Evolutionary conservation across 2,888 invertebrate species (phyloP).

Genomic region (Temnothorax ravouxi): DNA sequence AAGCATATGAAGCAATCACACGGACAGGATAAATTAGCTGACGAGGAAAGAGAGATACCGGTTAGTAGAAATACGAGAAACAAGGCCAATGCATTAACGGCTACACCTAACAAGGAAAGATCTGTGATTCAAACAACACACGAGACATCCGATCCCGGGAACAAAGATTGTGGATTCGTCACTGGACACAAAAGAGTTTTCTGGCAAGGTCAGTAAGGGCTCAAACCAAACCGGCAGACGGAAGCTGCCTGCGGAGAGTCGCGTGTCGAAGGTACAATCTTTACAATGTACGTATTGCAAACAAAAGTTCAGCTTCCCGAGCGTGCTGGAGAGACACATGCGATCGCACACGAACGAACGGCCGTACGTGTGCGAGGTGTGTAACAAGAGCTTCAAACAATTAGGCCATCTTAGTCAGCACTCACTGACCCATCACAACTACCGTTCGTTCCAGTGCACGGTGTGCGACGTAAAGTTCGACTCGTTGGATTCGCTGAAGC

Average conservation of each 20-base stretch:
- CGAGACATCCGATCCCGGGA: neutral
- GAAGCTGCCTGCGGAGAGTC: constrained; percentile 52
- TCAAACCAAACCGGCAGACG: constrained; percentile 21
- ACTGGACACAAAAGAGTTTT: neutral
- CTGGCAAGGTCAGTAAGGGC: constrained; percentile 30
- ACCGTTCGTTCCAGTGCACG: constrained; percentile 78
- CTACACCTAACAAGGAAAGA: neutral
- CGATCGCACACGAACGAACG: constrained; percentile 82
- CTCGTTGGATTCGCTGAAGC: constrained; percentile 75
- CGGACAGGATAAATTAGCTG: constrained; percentile 50
- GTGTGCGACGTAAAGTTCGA: constrained; percentile 77
- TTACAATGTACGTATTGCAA: constrained; percentile 79
- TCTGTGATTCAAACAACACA: neutral
- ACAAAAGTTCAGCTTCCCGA: constrained; percentile 80
- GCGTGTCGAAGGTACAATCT: constrained; percentile 65
- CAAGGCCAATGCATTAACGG: neutral
- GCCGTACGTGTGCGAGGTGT: constrained; percentile 80
- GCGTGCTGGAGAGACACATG: constrained; percentile 81
- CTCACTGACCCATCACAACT: constrained; percentile 79
- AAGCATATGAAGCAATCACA: constrained; percentile 77
- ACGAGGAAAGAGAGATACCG: neutral
- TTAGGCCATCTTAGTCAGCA: constrained; percentile 81
- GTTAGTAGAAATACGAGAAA: constrained; percentile 30
- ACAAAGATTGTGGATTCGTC: constrained; percentile 9
- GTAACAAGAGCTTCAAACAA: constrained; percentile 82